Evolutionary conservation across 1,140 invertebrate genomes (phyloP).

Genomic region (Pectinophora gossypiella): DNA sequence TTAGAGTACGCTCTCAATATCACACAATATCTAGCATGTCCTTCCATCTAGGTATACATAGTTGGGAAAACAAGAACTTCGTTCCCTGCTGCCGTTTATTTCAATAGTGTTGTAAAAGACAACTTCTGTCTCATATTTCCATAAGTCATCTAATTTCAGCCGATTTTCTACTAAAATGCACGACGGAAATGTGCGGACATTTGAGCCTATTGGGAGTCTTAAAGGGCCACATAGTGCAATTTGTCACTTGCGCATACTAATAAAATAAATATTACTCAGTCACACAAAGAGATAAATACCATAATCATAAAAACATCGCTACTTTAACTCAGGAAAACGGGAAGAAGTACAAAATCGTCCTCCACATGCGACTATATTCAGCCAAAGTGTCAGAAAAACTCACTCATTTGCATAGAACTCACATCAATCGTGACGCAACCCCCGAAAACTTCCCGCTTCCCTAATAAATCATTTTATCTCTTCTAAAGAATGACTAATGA

Average conservation of each 20-base stretch:
- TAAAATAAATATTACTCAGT: background rate
- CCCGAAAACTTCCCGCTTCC: slow-evolving; percentile 1
- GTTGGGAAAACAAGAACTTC: too few relatives aligned
- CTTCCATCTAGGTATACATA: too few relatives aligned
- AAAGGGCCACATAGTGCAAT: background rate
- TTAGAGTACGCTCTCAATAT: too few relatives aligned
- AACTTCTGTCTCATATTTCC: too few relatives aligned
- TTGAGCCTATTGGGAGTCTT: background rate
- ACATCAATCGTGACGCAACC: slow-evolving; percentile 12
- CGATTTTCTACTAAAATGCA: background rate
- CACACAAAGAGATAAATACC: background rate
- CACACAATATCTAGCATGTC: too few relatives aligned
- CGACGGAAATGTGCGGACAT: background rate
- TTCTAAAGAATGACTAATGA: slow-evolving; percentile 50
- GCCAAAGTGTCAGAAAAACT: background rate
- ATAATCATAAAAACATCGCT: background rate
- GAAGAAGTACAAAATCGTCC: background rate
- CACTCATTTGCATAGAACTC: slow-evolving; percentile 14
- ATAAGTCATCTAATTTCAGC: too few relatives aligned
- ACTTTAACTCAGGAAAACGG: background rate
- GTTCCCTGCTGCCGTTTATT: too few relatives aligned
- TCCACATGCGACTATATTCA: background rate
- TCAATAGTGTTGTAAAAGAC: too few relatives aligned
- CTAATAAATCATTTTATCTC: slow-evolving; percentile 33
- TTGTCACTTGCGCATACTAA: background rate